Evolutionary conservation across 2,797 vertebrate genomes (phyloP), one percentile per base, ranked within the genome.

Genomic region (Centroberyx gerrardi): DNA sequence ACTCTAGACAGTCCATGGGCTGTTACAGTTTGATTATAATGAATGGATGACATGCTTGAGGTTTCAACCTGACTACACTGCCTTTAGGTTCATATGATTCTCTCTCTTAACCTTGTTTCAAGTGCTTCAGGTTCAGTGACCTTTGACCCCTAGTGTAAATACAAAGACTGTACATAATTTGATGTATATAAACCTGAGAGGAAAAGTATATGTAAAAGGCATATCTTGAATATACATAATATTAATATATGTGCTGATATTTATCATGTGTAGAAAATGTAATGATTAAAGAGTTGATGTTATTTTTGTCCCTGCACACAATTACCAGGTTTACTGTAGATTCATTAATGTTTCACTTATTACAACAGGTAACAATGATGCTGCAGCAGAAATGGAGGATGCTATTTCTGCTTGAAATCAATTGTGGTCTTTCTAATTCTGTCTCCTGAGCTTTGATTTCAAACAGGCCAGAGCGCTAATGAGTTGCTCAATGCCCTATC

Each of bases 241-340:
- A 87, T 92, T 94, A 94, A 94, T 95, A 95, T 93, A 92, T 94
- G 93, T 95, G 91, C 92, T 92, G 77, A 92, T 95, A 94, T 94
- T 92, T 95, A 95, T 94, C 85, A 90, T 90, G 92, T 95, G 92
- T 94, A 93, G 91, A 94, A 90, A 92, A 88, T 90, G 86, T 92
- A 91, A 90, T 93, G 88, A 92, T 88, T 84, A 71, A 90, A 90
- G 83, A 82, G 27, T 75, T 87, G 86, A 91, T 92, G 89, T 93
- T 95, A 93, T 94, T 95, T 95, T 95, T 90, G 90, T 93, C 84
- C 90, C 89, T 90, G 91, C 92, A 94, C 91, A 93, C 83, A 70
- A 64, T 85, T 83, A 88, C 90, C 89, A 93, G 87, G 84, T 91
- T 88, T 92, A 90, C 82, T 89, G 82, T 87, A 84, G 86, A 88